Evolutionary conservation across 2,797 vertebrate genomes (phyloP).

Genomic region (Centropyge bicolor): DNA sequence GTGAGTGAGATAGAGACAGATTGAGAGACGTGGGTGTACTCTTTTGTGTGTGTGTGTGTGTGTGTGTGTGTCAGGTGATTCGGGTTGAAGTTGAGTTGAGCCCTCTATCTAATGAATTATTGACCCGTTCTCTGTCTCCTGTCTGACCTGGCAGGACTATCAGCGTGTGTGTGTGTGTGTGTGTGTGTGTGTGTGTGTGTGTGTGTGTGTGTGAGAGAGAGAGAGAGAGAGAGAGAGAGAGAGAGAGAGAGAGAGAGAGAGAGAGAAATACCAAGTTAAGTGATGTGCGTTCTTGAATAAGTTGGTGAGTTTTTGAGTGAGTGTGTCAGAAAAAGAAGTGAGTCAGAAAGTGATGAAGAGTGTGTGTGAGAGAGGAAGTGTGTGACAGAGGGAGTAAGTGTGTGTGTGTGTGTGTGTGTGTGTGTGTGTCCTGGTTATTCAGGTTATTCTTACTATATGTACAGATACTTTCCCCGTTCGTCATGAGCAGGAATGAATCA

Average conservation of each 20-base stretch:
- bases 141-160: constrained; percentile 48
- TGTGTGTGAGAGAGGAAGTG: background rate
- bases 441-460: background rate
- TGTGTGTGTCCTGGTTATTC: background rate
- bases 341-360: constrained; percentile 1
- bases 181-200: constrained; percentile 14
- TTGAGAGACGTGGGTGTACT: constrained; percentile 12
- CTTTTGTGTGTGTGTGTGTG: background rate
- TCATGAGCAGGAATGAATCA: background rate
- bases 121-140: constrained; percentile 65
- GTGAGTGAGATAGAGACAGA: constrained; percentile 19
- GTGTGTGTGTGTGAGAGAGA: constrained; percentile 2
- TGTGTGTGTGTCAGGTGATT: constrained; percentile 29
- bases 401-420: background rate
- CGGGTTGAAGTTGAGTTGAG: constrained; percentile 72
- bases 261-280: background rate
- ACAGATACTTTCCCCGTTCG: background rate
- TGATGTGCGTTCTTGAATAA: background rate
- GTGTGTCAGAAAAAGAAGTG: background rate
- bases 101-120: constrained; percentile 79
- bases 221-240: background rate
- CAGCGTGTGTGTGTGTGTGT: constrained; percentile 31
- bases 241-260: background rate
- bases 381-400: background rate
- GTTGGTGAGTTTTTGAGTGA: background rate